phyloP scores from a whole-genome alignment of 2,888 invertebrate genomes.

The Stenurella melanura region DNA sequence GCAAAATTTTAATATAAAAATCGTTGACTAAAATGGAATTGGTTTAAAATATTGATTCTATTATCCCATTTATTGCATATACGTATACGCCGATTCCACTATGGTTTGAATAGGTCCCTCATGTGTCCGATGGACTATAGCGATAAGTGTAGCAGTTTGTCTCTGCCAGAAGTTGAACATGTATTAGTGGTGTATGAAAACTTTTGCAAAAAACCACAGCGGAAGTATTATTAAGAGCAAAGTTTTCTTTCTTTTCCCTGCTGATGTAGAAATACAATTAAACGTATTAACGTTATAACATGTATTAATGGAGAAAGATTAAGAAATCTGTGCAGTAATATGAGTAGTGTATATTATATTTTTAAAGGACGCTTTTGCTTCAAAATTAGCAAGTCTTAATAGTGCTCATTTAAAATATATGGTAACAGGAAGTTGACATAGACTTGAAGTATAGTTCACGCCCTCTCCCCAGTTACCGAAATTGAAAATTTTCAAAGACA shows the following conservation, averaged over 20 bases:
- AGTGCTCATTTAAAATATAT: no score
- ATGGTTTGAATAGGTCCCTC: not conserved
- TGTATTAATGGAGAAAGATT: no score
- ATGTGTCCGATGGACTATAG: not conserved
- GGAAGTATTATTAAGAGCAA: not conserved
- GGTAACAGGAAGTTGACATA: no score
- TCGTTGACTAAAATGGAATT: not conserved
- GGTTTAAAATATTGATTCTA: not conserved
- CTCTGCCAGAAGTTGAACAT: not conserved
- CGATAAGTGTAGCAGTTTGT: conserved; percentile 1
- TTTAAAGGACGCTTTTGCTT: no score
- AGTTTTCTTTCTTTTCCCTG: not conserved
- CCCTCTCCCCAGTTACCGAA: no score
- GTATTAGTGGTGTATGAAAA: not conserved
- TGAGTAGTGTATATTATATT: no score
- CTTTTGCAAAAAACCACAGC: not conserved
- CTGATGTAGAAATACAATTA: not conserved
- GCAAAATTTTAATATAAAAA: not conserved
- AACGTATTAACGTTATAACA: not conserved
- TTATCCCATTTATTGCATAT: not conserved
- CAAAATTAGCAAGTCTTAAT: no score
- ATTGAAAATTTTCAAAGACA: no score
- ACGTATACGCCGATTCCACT: not conserved
- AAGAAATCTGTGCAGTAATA: no score
- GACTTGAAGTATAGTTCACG: no score